Evolutionary conservation across 2,113 vertebrate species (phyloP), one percentile per base, ranked within the genome.

Genomic region (Poecilia latipinna): DNA sequence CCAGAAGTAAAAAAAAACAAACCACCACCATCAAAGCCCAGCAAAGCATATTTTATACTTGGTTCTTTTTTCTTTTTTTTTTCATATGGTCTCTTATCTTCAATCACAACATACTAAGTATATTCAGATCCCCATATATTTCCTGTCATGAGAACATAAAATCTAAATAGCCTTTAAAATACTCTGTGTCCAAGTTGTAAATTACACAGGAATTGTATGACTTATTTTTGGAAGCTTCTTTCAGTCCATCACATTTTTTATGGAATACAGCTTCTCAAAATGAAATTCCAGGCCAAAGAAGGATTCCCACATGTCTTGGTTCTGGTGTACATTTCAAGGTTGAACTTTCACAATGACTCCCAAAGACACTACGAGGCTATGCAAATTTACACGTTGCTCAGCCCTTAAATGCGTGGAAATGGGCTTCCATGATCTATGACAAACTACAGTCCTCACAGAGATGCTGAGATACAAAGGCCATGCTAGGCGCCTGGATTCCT

Each of bases 221-320:
- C 51, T 75, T 39, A 66, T 62, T 68, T 57, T 72, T 78, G 73
- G 71, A 88, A 67, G 60, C 78, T 80, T 67, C 65, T 35, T 48
- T 33, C 32, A 69, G 65, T 24, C 66, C 61, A 60, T 81, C 72
- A 35, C 26, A 39, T 82, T 87, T 88, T 87, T 87, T 82, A 82
- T 88, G 76, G 73, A 87, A 82, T 70, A 84, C 19, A 67, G 44
- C 79, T 86, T 65, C 74, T 86, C 70, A 62, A 88, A 91, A 71
- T 7, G 62, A 77, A 88, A 77, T 82, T 70, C 77, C 80, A 82
- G 85, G 79, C 77, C 82, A 73, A 90, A 57, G 67, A 32, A 24
- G 10, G 74, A 84, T 87, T 71, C 73, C 81, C 75, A 80, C 60
- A 66, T 68, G 69, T 70, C 78, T 70, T 8, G 35, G 77, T 79